phyloP scores from a whole-genome alignment of 2,797 vertebrate species.

The Peromyscus eremicus region DNA sequence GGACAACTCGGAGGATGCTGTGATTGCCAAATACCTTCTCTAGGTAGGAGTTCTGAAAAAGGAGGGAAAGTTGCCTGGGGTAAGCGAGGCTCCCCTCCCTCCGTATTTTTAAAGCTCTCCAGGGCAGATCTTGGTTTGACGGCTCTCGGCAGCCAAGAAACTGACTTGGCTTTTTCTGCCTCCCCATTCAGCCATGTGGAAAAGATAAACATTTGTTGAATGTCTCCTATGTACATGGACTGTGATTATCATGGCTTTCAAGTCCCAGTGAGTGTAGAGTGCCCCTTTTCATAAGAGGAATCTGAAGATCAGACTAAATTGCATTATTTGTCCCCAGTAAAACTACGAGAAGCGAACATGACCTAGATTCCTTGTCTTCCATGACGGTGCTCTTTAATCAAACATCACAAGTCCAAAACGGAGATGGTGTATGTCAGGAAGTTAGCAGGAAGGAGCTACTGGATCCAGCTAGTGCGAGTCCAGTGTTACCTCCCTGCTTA shows the following conservation, averaged over 20 bases:
- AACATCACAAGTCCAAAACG: neutral
- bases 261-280: neutral
- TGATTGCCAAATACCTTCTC: neutral
- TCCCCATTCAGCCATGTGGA: neutral
- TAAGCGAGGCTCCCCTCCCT: neutral
- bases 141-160: conserved; percentile 13
- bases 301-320: neutral
- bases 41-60: conserved; percentile 3
- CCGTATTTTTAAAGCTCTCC: neutral
- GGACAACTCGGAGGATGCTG: neutral
- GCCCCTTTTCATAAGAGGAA: neutral
- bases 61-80: neutral
- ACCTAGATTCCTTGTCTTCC: conserved; percentile 45
- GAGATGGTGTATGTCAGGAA: neutral
- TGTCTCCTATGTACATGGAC: neutral
- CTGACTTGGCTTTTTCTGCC: conserved; percentile 9
- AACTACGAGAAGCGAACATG: conserved; percentile 14
- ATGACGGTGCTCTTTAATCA: neutral
- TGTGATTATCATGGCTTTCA: neutral
- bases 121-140: neutral
- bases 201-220: neutral
- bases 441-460: neutral
- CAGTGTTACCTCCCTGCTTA: neutral
- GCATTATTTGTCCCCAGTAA: conserved; percentile 16
- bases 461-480: neutral